Conservation (phyloP, 1,140 invertebrate species). For the Zaprionus vittiger region DNA sequence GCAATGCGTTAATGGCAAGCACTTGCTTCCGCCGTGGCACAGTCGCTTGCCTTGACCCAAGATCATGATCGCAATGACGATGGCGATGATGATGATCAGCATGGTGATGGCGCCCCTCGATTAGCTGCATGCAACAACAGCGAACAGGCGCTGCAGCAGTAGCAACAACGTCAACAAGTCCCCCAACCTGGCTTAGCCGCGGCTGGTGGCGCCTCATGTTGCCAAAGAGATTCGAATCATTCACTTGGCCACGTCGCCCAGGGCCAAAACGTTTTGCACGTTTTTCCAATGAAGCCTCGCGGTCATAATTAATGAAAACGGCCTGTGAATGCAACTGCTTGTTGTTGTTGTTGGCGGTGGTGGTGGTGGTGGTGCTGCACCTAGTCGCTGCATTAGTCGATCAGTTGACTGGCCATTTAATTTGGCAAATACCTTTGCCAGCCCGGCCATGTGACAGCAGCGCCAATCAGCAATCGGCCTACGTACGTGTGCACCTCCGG, state of each 20-base stretch:
- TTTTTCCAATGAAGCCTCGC: slow-evolving; percentile 77
- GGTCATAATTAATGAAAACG: slow-evolving; percentile 80
- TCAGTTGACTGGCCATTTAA: slow-evolving; percentile 54
- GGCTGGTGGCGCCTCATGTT: slow-evolving; percentile 64
- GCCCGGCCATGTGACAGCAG: slow-evolving; percentile 60
- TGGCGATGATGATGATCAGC: slow-evolving; percentile 55
- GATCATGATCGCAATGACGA: slow-evolving; percentile 26
- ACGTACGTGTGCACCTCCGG: slow-evolving; percentile 27
- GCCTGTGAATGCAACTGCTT: slow-evolving; percentile 44
- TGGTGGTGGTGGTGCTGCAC: slow-evolving; percentile 11
- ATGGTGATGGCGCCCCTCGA: slow-evolving; percentile 68
- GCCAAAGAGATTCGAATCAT: slow-evolving; percentile 69
- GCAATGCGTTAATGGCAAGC: slow-evolving; percentile 68
- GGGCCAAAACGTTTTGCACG: slow-evolving; percentile 73
- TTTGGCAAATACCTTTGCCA: slow-evolving; percentile 50
- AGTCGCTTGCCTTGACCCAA: slow-evolving; percentile 64
- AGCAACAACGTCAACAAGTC: slow-evolving; percentile 31
- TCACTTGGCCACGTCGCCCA: slow-evolving; percentile 68
- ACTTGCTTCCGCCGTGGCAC: slow-evolving; percentile 32
- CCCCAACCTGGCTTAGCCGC: not conserved
- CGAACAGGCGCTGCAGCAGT: slow-evolving; percentile 7
- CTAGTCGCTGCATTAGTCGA: slow-evolving; percentile 27
- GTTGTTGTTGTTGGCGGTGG: not conserved
- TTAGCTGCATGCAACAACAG: slow-evolving; percentile 71
- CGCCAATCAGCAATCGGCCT: slow-evolving; percentile 20